Evolutionary conservation across 2,888 invertebrate genomes (phyloP).

Genomic region (Dione vanillae): DNA sequence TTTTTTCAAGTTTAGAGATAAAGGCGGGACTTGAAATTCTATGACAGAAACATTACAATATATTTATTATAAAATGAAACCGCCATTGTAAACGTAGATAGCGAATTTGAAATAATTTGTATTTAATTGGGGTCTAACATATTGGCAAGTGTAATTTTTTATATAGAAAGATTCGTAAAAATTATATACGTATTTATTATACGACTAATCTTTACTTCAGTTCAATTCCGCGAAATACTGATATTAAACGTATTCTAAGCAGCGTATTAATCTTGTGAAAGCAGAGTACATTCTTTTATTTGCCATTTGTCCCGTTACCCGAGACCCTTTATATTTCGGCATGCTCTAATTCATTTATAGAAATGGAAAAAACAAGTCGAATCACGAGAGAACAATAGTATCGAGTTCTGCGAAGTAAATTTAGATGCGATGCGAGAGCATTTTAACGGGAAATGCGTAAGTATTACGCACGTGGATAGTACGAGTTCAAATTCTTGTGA

Average conservation of each 20-base stretch:
- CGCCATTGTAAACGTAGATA: neutral
- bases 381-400: conserved; percentile 20
- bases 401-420: conserved; percentile 11
- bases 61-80: neutral
- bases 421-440: conserved; percentile 9
- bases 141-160: no score
- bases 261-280: neutral
- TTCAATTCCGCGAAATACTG: neutral
- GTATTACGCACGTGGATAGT: conserved; percentile 6
- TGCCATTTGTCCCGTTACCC: conserved; percentile 25
- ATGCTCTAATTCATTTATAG: conserved; percentile 32
- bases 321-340: conserved; percentile 22
- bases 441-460: conserved; percentile 11
- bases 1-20: neutral
- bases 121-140: no score
- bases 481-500: conserved; percentile 3
- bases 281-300: conserved; percentile 11
- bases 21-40: neutral
- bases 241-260: neutral
- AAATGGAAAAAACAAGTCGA: conserved; percentile 11
- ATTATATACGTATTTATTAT: no score
- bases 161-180: no score
- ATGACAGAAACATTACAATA: neutral
- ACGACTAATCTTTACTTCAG: neutral
- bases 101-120: neutral